Conservation (phyloP, 1,140 invertebrate genomes). For the Cydia pomonella region DNA sequence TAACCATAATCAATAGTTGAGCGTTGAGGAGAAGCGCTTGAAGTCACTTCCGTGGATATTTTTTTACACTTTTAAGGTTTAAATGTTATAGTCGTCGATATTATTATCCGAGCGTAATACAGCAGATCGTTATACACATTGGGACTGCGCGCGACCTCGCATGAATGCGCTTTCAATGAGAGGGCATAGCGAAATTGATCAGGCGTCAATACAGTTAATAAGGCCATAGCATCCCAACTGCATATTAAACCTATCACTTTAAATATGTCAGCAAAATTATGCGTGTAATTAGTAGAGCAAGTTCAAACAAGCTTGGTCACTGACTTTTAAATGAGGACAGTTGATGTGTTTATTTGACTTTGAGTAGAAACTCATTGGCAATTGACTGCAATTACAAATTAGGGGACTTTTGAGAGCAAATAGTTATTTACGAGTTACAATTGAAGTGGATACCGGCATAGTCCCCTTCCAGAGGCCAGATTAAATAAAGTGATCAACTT, state of each 20-base stretch:
- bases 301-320: constrained; percentile 7
- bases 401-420: not conserved
- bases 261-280: constrained; percentile 26
- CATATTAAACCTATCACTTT: constrained; percentile 24
- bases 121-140: constrained; percentile 5
- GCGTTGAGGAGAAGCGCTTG: no score
- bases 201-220: constrained; percentile 18
- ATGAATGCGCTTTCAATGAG: constrained; percentile 13
- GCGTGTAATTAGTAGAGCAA: constrained; percentile 8
- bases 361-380: not conserved
- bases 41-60: no score
- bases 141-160: not conserved
- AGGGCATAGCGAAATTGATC: constrained; percentile 15
- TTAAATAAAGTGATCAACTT: not conserved
- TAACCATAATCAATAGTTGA: no score
- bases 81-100: no score
- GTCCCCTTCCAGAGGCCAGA: not conserved
- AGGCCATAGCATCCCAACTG: not conserved
- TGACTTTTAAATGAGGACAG: constrained; percentile 1
- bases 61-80: no score
- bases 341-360: constrained; percentile 25
- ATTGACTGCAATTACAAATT: constrained; percentile 19
- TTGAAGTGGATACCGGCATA: constrained; percentile 2
- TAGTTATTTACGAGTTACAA: constrained; percentile 14
- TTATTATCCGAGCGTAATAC: not conserved